phyloP scores from a whole-genome alignment of 2,113 vertebrate species.

The Prinia subflava region DNA sequence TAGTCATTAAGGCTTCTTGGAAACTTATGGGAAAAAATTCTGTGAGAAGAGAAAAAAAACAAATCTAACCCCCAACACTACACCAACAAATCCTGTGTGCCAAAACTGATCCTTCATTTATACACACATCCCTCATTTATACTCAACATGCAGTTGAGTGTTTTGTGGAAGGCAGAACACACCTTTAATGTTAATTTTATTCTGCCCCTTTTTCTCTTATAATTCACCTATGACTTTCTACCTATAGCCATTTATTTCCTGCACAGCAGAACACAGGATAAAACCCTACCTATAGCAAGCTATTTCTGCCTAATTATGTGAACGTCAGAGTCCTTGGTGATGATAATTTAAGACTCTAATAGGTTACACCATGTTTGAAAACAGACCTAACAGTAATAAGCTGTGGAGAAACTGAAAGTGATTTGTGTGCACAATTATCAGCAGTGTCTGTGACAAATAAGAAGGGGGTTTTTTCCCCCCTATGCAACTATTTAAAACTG shows the following conservation, averaged over 20 bases:
- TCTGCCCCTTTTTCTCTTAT: neutral
- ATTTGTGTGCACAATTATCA: neutral
- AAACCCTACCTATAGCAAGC: neutral
- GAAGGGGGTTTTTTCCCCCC: fast-evolving
- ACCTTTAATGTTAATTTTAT: neutral
- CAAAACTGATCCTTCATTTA: too few species aligned
- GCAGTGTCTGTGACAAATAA: neutral
- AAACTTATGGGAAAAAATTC: too few species aligned
- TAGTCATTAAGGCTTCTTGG: too few species aligned
- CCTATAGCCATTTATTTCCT: neutral
- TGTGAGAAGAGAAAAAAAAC: too few species aligned
- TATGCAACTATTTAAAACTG: neutral
- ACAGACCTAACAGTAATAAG: neutral
- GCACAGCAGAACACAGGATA: neutral
- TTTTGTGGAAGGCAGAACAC: neutral
- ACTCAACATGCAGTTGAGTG: neutral
- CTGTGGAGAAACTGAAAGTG: neutral
- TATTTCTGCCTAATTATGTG: neutral
- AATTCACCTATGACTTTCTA: neutral
- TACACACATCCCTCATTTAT: neutral
- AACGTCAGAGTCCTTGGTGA: neutral
- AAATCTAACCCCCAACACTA: too few species aligned
- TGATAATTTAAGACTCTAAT: neutral
- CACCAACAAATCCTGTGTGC: neutral
- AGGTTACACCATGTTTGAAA: neutral